Base-by-base conservation (phyloP, 2,888 invertebrate species). In the Frankliniella intonsa region DNA sequence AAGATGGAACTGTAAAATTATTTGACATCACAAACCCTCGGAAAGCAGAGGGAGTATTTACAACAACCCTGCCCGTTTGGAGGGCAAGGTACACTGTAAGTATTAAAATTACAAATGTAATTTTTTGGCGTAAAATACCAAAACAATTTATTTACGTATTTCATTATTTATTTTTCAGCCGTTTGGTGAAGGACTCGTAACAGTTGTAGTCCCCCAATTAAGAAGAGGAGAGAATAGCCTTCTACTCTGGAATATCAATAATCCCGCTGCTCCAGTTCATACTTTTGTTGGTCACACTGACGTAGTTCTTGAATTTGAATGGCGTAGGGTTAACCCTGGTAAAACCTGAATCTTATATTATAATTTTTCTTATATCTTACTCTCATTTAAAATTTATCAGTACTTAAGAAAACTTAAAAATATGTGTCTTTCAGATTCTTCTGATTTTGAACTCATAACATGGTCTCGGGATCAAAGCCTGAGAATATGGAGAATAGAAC, bases 391-490 rank as follows among this genome's bases (percentile, higher is more conserved):
- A 49, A 80, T 82, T 76, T 38, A 82, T 25, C 7, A n/a, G 69
- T 65, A 51, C 80, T 55, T 62, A 25, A 14, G 17, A 82, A 17
- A 55, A 1, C 50, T 62, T 62, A n/a, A 27, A 27, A 2, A 38
- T 38, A 2, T 38, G 38, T 38, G 38, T 38, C 38, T 38, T 38
- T 38, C 38, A 87, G 91, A 91, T 83, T 90, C 90, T 80, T 89
- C 90, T 22, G 94, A 94, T 86, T 94, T 93, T 86, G 96, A 98
- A 87, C 89, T 98, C 80, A 93, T 98, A 0, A 97, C 97, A 2
- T 98, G 98, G 98, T 97, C 97, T 0, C 93, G 96, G 86, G 98
- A 98, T 90, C 97, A 97, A 87, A 95, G 94, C 19, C 90, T 98
- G 69, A 91, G 97, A 82, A 93, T 97, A 38, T 98, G 97, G 95